Percentiles rank a stretch among this genome's conserved stretches.
These are phyloP conservation scores for Tenebrosternarchus preto DNA, from an alignment of 2,113 vertebrate genomes.

Conservation along the genomic window DNA sequence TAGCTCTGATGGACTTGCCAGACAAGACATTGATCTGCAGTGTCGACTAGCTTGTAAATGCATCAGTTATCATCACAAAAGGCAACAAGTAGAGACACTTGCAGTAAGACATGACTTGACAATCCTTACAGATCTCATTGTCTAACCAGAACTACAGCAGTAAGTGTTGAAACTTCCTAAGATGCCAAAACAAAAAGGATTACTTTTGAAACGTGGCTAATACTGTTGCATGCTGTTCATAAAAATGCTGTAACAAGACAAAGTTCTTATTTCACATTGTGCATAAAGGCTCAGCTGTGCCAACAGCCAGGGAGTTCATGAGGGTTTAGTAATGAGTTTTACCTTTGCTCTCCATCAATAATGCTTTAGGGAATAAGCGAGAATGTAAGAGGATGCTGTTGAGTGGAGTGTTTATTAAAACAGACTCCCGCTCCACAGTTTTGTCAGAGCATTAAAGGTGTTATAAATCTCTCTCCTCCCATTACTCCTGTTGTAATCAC, in stretches of 20 bases:
- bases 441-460: constrained; percentile 33
- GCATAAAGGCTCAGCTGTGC: background rate
- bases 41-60: constrained; percentile 62
- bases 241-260: background rate
- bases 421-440: constrained; percentile 31
- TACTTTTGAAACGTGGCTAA: background rate
- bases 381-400: constrained; percentile 1
- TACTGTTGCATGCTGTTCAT: background rate
- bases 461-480: constrained; percentile 33
- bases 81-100: constrained; percentile 47
- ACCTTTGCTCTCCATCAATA: constrained; percentile 10
- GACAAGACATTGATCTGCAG: constrained; percentile 72
- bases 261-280: background rate
- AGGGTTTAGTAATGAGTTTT: constrained; percentile 16
- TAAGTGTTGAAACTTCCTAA: background rate
- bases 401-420: constrained; percentile 38
- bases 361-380: constrained; percentile 1
- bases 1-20: constrained; percentile 72
- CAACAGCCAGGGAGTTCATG: background rate
- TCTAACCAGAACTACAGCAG: background rate
- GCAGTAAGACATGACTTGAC: constrained; percentile 29
- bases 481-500: constrained; percentile 27
- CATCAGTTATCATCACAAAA: constrained; percentile 64
- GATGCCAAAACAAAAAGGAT: background rate
- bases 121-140: background rate